phyloP scores from a whole-genome alignment of 2,888 invertebrate genomes.

The Eucera pruinosa region DNA sequence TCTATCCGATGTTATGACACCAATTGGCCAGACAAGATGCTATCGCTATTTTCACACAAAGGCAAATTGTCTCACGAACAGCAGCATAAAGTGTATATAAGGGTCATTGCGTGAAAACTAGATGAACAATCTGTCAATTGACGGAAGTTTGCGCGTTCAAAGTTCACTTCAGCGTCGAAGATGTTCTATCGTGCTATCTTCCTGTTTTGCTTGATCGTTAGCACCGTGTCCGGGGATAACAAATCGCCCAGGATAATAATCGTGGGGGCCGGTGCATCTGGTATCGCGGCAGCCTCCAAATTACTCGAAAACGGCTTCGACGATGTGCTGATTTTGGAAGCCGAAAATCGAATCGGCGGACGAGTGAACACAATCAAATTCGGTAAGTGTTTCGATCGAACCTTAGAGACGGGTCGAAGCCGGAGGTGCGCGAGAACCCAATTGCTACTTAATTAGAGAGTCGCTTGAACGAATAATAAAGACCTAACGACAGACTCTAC shows the following conservation, averaged over 20 bases:
- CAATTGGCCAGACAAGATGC: conserved; percentile 24
- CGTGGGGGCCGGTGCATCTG: conserved; percentile 86
- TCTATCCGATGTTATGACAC: background rate
- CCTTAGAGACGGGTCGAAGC: too few relatives aligned
- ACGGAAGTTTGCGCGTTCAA: conserved; percentile 22
- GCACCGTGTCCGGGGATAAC: background rate
- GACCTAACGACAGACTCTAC: too few relatives aligned
- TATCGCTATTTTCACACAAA: conserved; percentile 1
- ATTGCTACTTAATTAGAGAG: too few relatives aligned
- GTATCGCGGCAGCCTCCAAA: conserved; percentile 86
- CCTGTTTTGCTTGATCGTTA: conserved; percentile 23
- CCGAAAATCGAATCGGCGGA: conserved; percentile 85
- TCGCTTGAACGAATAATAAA: too few relatives aligned
- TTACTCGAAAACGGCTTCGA: conserved; percentile 84
- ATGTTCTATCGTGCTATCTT: conserved; percentile 28
- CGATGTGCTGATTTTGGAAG: conserved; percentile 85
- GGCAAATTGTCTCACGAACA: conserved; percentile 17
- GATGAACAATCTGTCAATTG: conserved; percentile 20
- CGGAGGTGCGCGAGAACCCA: too few relatives aligned
- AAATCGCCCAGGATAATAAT: conserved; percentile 83
- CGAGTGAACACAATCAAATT: conserved; percentile 82
- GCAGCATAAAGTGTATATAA: conserved; percentile 36
- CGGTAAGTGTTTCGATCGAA: conserved; percentile 82
- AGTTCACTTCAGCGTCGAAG: conserved; percentile 1
- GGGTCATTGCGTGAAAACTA: conserved; percentile 11